Base-by-base conservation (phyloP, 2,113 vertebrate species). In the Siphamia tubifer region DNA sequence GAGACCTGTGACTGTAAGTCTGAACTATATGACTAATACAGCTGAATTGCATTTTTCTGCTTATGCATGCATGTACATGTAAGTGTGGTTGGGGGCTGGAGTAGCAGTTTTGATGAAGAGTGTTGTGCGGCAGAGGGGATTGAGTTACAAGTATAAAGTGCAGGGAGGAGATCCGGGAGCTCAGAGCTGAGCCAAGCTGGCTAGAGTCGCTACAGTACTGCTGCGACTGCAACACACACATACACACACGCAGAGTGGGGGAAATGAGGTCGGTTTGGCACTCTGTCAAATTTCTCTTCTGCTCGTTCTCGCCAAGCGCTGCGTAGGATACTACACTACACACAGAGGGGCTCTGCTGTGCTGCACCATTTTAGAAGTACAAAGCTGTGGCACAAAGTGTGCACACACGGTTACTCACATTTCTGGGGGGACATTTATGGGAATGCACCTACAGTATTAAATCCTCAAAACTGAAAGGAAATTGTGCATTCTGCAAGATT, bases 61-160 rank as follows among this genome's bases (percentile, higher is more conserved):
- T 7, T 52, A 9, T 55, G 17, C 56, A 56, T 53, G 36, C 30
- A 56, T 52, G 55, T 25, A 49, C 66, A 63, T 1, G 48, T 42
- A 15, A 2, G 4, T 56, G 4, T 32, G 25, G 6, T 40, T 25
- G 38, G 32, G 20, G 39, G 20, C 10, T 11, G 27, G 24, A 45
- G 35, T 45, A 5, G 21, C 12, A 2, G 4, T 54, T 49, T 66
- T 44, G 52, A 74, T 58, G 64, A 24, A 40, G 38, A 15, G 65
- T 24, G 27, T 43, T 64, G 68, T 67, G 71, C 49, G 39, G 53
- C 40, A 4, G 38, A 23, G 34, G 40, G 60, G 78, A 74, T 90
- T 78, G 52, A 40, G 87, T 91, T 91, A 87, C 90, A 86, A 77
- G 82, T 79, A 83, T 84, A 84, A 89, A 87, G 83, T 73, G 79